Percentiles rank a stretch among this genome's conserved stretches.
These are phyloP conservation scores for Neodiprion pinetum DNA, from an alignment of 1,140 invertebrate species.

Conservation along the genomic window DNA sequence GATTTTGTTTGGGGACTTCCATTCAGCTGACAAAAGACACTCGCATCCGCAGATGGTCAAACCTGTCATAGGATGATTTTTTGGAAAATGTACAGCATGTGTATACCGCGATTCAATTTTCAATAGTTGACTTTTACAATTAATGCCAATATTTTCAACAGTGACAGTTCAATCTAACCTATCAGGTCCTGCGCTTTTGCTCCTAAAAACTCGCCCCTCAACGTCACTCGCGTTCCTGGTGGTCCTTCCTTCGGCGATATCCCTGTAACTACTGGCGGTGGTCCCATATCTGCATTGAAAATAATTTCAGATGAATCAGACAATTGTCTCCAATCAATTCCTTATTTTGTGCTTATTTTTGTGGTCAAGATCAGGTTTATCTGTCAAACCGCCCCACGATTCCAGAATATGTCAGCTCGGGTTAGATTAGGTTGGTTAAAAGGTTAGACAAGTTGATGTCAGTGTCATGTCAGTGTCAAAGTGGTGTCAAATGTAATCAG, in stretches of 20 bases:
- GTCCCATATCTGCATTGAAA: conserved; percentile 64
- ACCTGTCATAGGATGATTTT: conserved; percentile 65
- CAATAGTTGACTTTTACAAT: neutral
- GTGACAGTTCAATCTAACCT: conserved; percentile 65
- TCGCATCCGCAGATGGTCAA: conserved; percentile 95
- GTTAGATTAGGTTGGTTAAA: too few species aligned
- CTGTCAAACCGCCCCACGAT: too few species aligned
- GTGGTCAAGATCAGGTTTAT: too few species aligned
- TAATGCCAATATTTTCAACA: neutral
- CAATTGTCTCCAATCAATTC: too few species aligned
- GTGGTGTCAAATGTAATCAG: too few species aligned
- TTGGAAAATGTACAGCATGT: conserved; percentile 4
- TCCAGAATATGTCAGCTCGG: too few species aligned
- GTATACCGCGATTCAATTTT: conserved; percentile 16
- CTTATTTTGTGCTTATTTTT: too few species aligned
- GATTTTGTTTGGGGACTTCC: conserved; percentile 98
- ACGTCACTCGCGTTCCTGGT: conserved; percentile 93
- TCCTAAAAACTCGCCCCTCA: conserved; percentile 96
- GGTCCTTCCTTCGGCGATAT: conserved; percentile 98
- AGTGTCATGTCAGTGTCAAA: too few species aligned
- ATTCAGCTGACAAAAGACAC: conserved; percentile 94
- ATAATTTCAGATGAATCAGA: neutral
- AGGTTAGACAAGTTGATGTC: too few species aligned
- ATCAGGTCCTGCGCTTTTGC: conserved; percentile 83
- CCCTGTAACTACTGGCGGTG: conserved; percentile 91